Evolutionary conservation across 2,113 vertebrate genomes (phyloP), one percentile per base, ranked within the genome.

Genomic region (Petrocephalus microphthalmus): DNA sequence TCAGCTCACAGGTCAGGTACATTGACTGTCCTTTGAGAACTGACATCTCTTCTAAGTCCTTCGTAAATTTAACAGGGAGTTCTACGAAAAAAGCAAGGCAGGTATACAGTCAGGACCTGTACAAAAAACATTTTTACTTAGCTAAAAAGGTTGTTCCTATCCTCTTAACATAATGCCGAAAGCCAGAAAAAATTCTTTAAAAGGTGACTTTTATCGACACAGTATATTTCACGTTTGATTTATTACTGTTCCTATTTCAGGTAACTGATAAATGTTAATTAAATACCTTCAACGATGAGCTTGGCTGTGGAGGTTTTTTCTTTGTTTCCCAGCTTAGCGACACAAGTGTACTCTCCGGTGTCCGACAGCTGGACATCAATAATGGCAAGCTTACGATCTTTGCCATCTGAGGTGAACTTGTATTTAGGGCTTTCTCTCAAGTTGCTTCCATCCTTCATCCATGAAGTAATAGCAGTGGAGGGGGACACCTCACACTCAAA

Each of bases 331-430:
- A 99, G 94, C 88, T 95, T 96, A 90, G 96, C 94, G n/a, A 99
- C 95, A 89, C 98, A 99, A 84, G 97, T 98, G 91, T 99, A 99
- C 90, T 99, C 98, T 0, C 98, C 98, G 47, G 96, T 96, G 91
- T 99, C 98, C 0, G 98, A 97, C 85, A 99, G 95, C 49, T 99
- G 98, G 4, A 99, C 98, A 54, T 99, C 98, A 94, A 99, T 98
- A 91, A 99, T 98, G 88, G 96, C 93, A 91, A 99, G 90, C 90
- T 98, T 99, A 88, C 98, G 96, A 83, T 99, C 98, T 95, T 99
- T 99, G 86, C 98, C 98, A 86, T 99, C 98, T 84, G 98, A 94
- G 0, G 97, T 97, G 92, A 99, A 99, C 88, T 97, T 98, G 94
- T 99, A 95, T 89, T 99, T 99, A 83, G 98, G 98, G 74, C 96